Percentiles rank a stretch among this genome's conserved stretches.
Conservation (phyloP, 2,113 vertebrate species). For the Macquaria ambigua region DNA sequence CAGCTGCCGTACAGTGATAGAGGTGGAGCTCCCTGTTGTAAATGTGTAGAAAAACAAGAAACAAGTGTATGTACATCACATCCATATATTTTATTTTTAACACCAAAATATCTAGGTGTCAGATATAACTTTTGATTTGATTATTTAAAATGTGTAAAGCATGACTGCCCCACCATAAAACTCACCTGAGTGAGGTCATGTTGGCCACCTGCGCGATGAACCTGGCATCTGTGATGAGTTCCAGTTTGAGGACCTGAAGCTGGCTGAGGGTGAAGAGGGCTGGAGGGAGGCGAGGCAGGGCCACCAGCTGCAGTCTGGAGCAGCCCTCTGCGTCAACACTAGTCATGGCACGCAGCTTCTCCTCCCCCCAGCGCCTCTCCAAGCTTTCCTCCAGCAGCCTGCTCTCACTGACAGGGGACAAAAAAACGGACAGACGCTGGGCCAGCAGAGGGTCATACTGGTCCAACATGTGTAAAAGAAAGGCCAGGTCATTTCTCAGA, state of each 20-base stretch:
- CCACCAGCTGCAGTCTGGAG: conserved; percentile 81
- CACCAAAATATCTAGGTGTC: not conserved
- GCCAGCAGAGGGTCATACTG: conserved; percentile 86
- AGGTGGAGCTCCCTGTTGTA: conserved; percentile 84
- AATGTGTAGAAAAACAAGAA: not conserved
- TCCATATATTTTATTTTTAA: not conserved
- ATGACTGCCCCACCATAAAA: not conserved
- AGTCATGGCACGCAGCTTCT: conserved; percentile 77
- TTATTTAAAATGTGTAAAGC: not conserved
- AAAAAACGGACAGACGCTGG: conserved; percentile 86
- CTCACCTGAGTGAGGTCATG: conserved; percentile 82
- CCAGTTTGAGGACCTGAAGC: conserved; percentile 84
- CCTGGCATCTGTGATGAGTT: conserved; percentile 81
- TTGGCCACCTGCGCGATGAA: conserved; percentile 80
- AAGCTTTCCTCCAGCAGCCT: conserved; percentile 81
- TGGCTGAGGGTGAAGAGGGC: conserved; percentile 82
- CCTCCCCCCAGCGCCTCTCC: conserved; percentile 79
- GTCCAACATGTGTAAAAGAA: conserved; percentile 88
- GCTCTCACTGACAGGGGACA: conserved; percentile 86
- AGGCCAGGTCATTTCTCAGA: conserved; percentile 87
- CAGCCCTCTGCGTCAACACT: conserved; percentile 72
- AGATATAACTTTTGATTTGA: not conserved
- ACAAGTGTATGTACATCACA: not conserved
- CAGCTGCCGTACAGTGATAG: conserved; percentile 79
- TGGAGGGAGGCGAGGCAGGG: conserved; percentile 82